Base-by-base conservation (phyloP, 2,797 vertebrate genomes). In the Ammospiza maritima region DNA sequence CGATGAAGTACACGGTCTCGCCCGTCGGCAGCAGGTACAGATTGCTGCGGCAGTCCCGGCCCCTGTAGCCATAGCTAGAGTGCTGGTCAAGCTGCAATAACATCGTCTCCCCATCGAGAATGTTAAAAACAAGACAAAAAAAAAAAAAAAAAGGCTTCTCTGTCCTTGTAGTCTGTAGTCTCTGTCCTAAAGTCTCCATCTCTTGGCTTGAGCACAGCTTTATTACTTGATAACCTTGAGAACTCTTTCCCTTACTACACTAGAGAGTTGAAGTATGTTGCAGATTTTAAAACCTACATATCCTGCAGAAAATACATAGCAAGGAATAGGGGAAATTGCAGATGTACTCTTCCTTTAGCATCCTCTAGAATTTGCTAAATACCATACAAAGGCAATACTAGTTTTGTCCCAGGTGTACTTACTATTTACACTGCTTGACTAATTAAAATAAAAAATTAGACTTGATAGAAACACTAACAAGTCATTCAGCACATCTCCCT, bases 1-100 rank as follows among this genome's bases (percentile, higher is more conserved):
- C 99, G 10, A 99, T 99, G 98, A 99, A 99, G 89, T 99, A 99
- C 10, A 99, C 99, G 0, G 99, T 99, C 98, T 99, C 99, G 2
- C 99, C 99, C 3, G 99, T 99, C 16, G 99, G 99, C 36, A 99
- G 97, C 96, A 99, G 89, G 96, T 99, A 99, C 64, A 99, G 98
- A 97, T 99, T 99, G 89, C 98, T 99, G 80, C 99, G 99, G 60
- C 99, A 99, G 98, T 99, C 99, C 26, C 99, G 98, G 11, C 99
- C 99, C 20, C 99, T 97, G 85, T 99, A 99, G 42, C 99, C 99
- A 27, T 99, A 99, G 84, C 99, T 99, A 93, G 5, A 8, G 36
- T 3, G 80, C 25, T 50, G 10, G 97, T 98, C 95, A 98, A 97
- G 97, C 95, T 95, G 76, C 97, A 98, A 96, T 96, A 95, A 88